Evolutionary conservation across 2,797 vertebrate species (phyloP).

Genomic region (Sus cebifrons): DNA sequence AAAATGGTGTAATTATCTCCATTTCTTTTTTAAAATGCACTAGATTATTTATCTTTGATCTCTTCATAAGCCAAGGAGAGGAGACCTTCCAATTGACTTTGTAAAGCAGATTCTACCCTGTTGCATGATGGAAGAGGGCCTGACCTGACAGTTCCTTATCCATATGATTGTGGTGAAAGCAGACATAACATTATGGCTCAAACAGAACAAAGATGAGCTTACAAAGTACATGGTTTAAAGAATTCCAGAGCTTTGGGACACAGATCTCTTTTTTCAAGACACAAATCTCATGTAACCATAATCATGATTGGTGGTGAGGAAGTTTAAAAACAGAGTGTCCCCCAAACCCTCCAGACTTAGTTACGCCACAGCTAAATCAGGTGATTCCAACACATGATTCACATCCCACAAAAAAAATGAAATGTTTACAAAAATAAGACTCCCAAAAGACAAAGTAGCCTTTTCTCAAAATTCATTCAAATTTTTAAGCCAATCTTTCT

Average conservation of each 20-base stretch:
- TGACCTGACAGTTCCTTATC: slow-evolving; percentile 50
- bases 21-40: not conserved
- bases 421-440: slow-evolving; percentile 75
- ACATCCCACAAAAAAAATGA: slow-evolving; percentile 74
- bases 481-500: slow-evolving; percentile 67
- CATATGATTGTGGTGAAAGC: slow-evolving; percentile 76
- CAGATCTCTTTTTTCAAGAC: slow-evolving; percentile 77
- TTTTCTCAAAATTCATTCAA: slow-evolving; percentile 77
- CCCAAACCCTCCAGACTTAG: slow-evolving; percentile 74
- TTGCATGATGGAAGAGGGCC: slow-evolving; percentile 48
- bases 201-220: slow-evolving; percentile 79
- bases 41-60: slow-evolving; percentile 31
- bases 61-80: slow-evolving; percentile 31
- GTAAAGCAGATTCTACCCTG: not conserved
- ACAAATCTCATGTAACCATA: slow-evolving; percentile 76
- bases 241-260: slow-evolving; percentile 73
- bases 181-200: slow-evolving; percentile 83
- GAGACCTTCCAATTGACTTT: slow-evolving; percentile 20
- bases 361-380: slow-evolving; percentile 83
- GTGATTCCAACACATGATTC: slow-evolving; percentile 78
- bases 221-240: slow-evolving; percentile 80
- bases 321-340: slow-evolving; percentile 78
- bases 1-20: slow-evolving; percentile 6
- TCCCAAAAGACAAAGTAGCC: slow-evolving; percentile 56
- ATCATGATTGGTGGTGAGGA: slow-evolving; percentile 72